These are phyloP conservation scores for Gadus macrocephalus DNA, from an alignment of 2,113 vertebrate species.

Conservation along the genomic window DNA sequence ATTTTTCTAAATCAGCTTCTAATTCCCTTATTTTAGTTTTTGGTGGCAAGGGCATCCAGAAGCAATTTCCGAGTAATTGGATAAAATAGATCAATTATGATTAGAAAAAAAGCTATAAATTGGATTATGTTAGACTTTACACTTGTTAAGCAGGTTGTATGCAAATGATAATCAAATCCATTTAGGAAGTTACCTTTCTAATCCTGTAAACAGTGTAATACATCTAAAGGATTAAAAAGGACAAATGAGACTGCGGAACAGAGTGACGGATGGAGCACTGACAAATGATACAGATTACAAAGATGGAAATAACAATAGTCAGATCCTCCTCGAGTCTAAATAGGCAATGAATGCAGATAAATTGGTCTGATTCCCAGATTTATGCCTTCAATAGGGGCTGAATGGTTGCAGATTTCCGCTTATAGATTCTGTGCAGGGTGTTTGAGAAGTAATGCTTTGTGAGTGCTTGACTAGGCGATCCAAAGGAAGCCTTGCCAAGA, in stretches of 20 bases:
- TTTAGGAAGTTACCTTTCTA: background rate
- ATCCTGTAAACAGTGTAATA: background rate
- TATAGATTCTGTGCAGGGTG: too few species aligned
- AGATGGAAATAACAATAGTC: background rate
- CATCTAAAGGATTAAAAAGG: background rate
- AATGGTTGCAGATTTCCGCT: too few species aligned
- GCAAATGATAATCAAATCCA: background rate
- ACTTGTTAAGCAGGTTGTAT: background rate
- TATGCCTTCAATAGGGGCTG: background rate
- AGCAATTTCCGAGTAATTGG: background rate
- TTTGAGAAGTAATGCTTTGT: too few species aligned
- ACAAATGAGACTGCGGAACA: background rate
- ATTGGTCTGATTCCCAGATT: background rate
- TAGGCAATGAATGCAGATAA: background rate
- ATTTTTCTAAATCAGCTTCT: background rate
- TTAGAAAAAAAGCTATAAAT: background rate
- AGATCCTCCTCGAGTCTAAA: background rate
- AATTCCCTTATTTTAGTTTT: background rate
- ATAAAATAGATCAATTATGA: background rate
- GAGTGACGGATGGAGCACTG: constrained; percentile 10
- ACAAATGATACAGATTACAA: constrained; percentile 1
- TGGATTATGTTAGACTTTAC: background rate
- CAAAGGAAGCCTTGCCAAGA: too few species aligned
- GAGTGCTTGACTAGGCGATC: too few species aligned
- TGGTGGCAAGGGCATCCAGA: background rate